Conservation (phyloP, 1,140 invertebrate genomes). For the Polyergus mexicanus region DNA sequence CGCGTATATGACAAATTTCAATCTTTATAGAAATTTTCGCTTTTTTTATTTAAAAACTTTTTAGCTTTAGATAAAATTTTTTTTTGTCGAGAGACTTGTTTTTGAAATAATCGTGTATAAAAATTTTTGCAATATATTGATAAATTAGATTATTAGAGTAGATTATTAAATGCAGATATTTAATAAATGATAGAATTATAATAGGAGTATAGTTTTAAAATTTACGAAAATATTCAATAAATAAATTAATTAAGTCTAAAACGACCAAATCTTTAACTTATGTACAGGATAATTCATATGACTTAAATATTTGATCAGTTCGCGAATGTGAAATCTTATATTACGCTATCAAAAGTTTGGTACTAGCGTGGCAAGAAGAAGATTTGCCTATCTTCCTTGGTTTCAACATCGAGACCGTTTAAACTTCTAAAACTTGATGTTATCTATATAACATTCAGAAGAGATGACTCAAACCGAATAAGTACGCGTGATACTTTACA, state of each 20-base stretch:
- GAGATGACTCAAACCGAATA: conserved; percentile 59
- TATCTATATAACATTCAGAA: conserved; percentile 59
- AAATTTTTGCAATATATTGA: not conserved
- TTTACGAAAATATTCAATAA: not conserved
- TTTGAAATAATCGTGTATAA: not conserved
- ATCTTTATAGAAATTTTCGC: not conserved
- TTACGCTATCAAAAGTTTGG: conserved; percentile 53
- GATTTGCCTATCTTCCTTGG: conserved; percentile 35
- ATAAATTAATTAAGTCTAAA: not conserved
- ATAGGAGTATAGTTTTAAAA: not conserved
- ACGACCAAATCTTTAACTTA: not conserved
- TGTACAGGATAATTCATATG: not conserved
- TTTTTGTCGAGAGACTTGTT: not conserved
- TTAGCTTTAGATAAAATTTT: not conserved
- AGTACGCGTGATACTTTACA: conserved; percentile 45
- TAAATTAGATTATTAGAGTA: not conserved
- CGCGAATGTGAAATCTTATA: conserved; percentile 32
- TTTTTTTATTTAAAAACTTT: not conserved
- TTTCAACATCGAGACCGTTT: conserved; percentile 36
- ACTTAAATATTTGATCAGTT: conserved; percentile 55
- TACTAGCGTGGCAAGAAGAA: conserved; percentile 38
- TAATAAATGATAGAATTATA: not conserved
- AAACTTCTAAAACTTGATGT: conserved; percentile 56
- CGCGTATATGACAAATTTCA: conserved; percentile 4
- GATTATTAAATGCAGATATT: not conserved